phyloP scores from a whole-genome alignment of 2,113 vertebrate genomes.

The Charadrius vociferus region DNA sequence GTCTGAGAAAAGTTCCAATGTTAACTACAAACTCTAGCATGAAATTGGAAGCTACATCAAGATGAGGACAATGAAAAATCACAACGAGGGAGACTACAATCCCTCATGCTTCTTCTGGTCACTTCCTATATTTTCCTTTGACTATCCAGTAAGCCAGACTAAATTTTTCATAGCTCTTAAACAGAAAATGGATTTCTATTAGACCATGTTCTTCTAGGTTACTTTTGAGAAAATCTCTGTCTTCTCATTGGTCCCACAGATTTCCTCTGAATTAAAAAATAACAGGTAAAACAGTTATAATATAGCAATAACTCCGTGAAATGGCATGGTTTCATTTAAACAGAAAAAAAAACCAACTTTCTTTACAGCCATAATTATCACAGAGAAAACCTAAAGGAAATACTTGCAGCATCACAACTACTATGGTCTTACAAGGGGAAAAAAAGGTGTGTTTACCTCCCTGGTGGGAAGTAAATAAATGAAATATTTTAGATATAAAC shows the following conservation, averaged over 20 bases:
- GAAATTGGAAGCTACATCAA: not conserved
- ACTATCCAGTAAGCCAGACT: not conserved
- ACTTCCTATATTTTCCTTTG: not conserved
- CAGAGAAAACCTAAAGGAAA: not conserved
- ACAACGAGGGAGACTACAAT: not conserved
- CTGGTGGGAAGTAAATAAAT: not conserved
- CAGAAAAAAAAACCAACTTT: not conserved
- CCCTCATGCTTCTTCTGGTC: not conserved
- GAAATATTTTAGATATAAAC: not conserved
- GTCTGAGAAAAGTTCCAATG: not conserved
- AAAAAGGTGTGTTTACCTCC: not conserved
- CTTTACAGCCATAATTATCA: not conserved
- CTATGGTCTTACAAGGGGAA: not conserved
- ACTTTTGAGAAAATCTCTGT: not conserved
- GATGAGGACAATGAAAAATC: not conserved
- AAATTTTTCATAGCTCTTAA: not conserved
- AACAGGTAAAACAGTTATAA: not conserved
- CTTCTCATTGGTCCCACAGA: not conserved
- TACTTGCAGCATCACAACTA: not conserved
- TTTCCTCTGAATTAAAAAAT: not conserved
- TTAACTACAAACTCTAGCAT: not conserved
- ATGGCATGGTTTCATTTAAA: not conserved
- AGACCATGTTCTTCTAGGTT: not conserved
- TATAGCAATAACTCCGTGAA: not conserved
- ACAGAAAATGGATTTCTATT: not conserved